Conservation (phyloP, 23 tunicate genomes). For the Trididemnum clinides region DNA sequence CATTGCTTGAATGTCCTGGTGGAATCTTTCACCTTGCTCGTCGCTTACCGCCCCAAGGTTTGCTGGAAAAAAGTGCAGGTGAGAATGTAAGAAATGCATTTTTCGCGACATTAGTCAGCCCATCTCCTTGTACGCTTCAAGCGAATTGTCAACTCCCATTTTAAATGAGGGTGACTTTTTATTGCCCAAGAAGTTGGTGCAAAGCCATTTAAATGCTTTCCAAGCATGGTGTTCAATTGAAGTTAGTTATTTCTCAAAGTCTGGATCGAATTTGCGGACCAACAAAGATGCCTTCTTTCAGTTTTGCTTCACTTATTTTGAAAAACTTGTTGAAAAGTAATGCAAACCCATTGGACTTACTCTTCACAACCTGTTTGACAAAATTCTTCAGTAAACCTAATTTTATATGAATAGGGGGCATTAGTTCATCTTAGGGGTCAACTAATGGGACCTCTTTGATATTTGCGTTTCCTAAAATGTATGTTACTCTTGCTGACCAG, state of each 20-base stretch:
- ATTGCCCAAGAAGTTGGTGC: conserved; percentile 38
- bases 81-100: conserved; percentile 39
- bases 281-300: conserved; percentile 44
- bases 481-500: conserved; percentile 32
- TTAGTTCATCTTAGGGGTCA: neutral
- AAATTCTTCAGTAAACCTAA: conserved; percentile 38
- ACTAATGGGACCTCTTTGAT: conserved; percentile 11
- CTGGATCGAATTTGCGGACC: conserved; percentile 30
- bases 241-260: conserved; percentile 5
- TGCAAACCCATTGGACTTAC: conserved; percentile 23
- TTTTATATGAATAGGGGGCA: conserved; percentile 30
- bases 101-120: conserved; percentile 33
- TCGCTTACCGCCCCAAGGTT: too few species aligned
- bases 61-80: neutral
- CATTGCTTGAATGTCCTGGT: too few species aligned
- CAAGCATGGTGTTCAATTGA: conserved; percentile 18
- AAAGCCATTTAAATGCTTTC: conserved; percentile 36
- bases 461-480: conserved; percentile 12
- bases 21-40: too few species aligned
- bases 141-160: conserved; percentile 25
- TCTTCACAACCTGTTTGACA: conserved; percentile 33
- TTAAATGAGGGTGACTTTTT: conserved; percentile 25
- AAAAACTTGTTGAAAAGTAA: conserved; percentile 24
- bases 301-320: conserved; percentile 39
- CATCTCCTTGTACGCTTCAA: conserved; percentile 28